A percentile compares a stretch with the other conserved stretches of the same genome.
These are phyloP conservation scores for Agriopis leucophaearia DNA, from an alignment of 2,888 invertebrate genomes.

Conservation along the genomic window DNA sequence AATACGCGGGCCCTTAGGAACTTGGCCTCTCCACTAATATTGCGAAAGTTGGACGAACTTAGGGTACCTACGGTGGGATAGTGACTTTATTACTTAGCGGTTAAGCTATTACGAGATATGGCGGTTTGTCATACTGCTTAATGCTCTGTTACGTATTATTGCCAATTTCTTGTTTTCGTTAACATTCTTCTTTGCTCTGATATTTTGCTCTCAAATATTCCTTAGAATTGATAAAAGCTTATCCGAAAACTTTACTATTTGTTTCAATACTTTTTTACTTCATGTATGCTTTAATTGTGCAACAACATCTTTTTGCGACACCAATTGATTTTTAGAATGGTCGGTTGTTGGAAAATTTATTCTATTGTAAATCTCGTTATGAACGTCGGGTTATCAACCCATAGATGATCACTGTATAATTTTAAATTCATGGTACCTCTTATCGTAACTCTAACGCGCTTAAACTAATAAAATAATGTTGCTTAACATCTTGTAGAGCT, in stretches of 20 bases:
- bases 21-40: conserved; percentile 72
- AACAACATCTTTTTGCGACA: no score
- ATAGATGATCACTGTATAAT: conserved; percentile 8
- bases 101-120: conserved; percentile 29
- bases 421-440: conserved; percentile 27
- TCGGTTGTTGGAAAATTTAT: no score
- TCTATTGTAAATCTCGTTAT: no score
- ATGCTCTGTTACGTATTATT: conserved; percentile 20
- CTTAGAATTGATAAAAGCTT: neutral
- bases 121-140: conserved; percentile 28
- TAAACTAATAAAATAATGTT: conserved; percentile 33
- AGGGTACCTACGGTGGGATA: conserved; percentile 24
- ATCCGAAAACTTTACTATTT: neutral
- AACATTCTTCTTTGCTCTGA: neutral
- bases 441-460: conserved; percentile 13
- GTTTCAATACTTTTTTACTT: no score
- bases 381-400: no score
- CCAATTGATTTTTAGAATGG: no score
- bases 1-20: conserved; percentile 60
- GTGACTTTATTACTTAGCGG: conserved; percentile 36
- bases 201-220: neutral
- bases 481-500: conserved; percentile 22
- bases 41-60: conserved; percentile 49
- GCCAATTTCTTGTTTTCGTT: conserved; percentile 15
- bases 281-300: no score